These are phyloP conservation scores for Collichthys lucidus DNA, from an alignment of 2,113 vertebrate genomes.

Conservation along the genomic window DNA sequence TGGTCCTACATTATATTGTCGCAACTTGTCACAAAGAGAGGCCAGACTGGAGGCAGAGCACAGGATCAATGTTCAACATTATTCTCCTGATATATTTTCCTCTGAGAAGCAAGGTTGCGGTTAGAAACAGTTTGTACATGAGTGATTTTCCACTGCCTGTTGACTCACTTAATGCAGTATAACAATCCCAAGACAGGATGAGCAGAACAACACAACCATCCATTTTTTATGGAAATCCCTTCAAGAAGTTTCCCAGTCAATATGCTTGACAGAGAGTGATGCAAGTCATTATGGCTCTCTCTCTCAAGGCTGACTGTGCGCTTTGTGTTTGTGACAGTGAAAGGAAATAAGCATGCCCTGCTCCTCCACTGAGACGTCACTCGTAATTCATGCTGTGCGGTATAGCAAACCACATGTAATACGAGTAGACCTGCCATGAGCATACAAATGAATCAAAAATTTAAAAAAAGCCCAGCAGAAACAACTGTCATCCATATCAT, in stretches of 20 bases:
- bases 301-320: slow-evolving; percentile 25
- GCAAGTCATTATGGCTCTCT: slow-evolving; percentile 22
- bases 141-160: slow-evolving; percentile 56
- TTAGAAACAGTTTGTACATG: slow-evolving; percentile 58
- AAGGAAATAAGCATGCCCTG: slow-evolving; percentile 4
- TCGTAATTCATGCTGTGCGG: no score
- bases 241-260: slow-evolving; percentile 59
- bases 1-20: slow-evolving; percentile 59
- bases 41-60: slow-evolving; percentile 42
- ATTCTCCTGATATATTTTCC: slow-evolving; percentile 57
- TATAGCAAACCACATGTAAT: background rate
- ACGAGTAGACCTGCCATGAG: background rate
- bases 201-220: slow-evolving; percentile 35
- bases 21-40: slow-evolving; percentile 54
- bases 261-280: slow-evolving; percentile 46
- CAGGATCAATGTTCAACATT: slow-evolving; percentile 62
- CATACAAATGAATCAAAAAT: background rate
- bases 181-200: slow-evolving; percentile 49
- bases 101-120: slow-evolving; percentile 53
- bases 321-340: background rate
- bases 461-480: no score
- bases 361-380: background rate
- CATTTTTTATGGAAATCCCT: slow-evolving; percentile 54
- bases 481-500: background rate
- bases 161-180: slow-evolving; percentile 66